phyloP scores from a whole-genome alignment of 2,888 invertebrate species.

The Melolontha melolontha region DNA sequence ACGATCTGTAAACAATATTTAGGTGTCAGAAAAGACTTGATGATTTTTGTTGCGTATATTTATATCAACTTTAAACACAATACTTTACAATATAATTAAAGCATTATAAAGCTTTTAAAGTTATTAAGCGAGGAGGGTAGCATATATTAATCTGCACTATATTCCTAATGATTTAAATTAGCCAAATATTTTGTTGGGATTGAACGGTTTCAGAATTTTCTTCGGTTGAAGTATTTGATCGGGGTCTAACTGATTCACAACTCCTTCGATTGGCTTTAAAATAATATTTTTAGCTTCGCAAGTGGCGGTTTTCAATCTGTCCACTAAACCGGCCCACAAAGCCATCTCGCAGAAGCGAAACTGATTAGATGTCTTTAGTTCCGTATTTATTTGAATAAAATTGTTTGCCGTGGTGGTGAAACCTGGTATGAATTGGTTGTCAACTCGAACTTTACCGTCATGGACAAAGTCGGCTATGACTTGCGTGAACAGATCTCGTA shows the following conservation, averaged over 20 bases:
- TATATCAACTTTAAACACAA: too few species aligned
- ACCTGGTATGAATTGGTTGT: constrained; percentile 62
- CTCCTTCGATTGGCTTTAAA: not conserved
- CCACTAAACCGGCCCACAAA: constrained; percentile 74
- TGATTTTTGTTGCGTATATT: too few species aligned
- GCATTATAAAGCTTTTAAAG: too few species aligned
- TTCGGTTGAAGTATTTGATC: too few species aligned
- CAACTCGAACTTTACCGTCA: constrained; percentile 63
- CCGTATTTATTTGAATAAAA: constrained; percentile 69
- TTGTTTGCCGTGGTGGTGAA: constrained; percentile 65
- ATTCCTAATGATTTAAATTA: too few species aligned
- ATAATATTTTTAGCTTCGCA: constrained; percentile 63
- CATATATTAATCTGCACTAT: too few species aligned
- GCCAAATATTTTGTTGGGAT: too few species aligned
- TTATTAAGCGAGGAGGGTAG: too few species aligned
- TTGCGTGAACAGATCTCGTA: constrained; percentile 74
- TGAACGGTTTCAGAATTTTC: too few species aligned
- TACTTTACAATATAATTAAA: too few species aligned
- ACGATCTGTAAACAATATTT: too few species aligned
- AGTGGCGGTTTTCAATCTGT: constrained; percentile 69
- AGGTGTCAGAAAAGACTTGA: too few species aligned
- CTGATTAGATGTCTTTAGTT: constrained; percentile 65
- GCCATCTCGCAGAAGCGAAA: constrained; percentile 77
- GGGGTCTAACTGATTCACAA: not conserved
- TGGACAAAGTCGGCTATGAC: constrained; percentile 77